Base-by-base conservation (phyloP, 2,888 invertebrate species). In the Uloborus plumipes region DNA sequence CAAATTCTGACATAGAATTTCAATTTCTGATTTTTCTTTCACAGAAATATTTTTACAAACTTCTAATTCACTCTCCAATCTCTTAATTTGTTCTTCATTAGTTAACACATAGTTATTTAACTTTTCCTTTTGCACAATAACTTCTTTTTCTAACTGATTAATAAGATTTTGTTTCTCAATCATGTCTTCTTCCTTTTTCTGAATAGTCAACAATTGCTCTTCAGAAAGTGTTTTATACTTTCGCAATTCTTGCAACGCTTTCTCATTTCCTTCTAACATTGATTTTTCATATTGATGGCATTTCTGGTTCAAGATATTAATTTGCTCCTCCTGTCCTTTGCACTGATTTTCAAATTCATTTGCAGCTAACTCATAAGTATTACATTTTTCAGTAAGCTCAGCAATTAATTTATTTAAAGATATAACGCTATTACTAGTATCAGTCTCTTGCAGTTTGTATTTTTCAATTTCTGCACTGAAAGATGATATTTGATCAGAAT, bases 1-100 rank as follows among this genome's bases (percentile, higher is more conserved):
- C n/a, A 39, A n/a, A 26, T 62, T 62, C 20, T 69, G 62, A 14
- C 39, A 7, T 3, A 18, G 1, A n/a, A 26, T 22, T 59, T 75
- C 16, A 16, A 64, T 39, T 47, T 18, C 62, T 7, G 70, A 53
- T 55, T 65, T 59, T 49, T 70, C 65, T n/a, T 65, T 71, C 18
- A 65, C 53, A 71, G 55, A 51, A 47, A 58, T 71, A 14, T 16
- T 3, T 20, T 20, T 69, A 6, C 13, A 22, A 55, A 39, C 15
- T 39, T 65, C 13, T 16, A 67, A 15, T 49, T 79, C 62, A 18
- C 62, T 62, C 69, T 79, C 55, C 6, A 73, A 11, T 11, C 3
- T 11, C 6, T n/a, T 15, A 4, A 64, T 22, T n/a, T 65, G 47
- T 18, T 70, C 49, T 14, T 70, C 26, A 55, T 13, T 18, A 55